A percentile compares a stretch with the other conserved stretches of the same genome.
Evolutionary conservation across 2,888 invertebrate species (phyloP).

Genomic region (Lithophane socia): DNA sequence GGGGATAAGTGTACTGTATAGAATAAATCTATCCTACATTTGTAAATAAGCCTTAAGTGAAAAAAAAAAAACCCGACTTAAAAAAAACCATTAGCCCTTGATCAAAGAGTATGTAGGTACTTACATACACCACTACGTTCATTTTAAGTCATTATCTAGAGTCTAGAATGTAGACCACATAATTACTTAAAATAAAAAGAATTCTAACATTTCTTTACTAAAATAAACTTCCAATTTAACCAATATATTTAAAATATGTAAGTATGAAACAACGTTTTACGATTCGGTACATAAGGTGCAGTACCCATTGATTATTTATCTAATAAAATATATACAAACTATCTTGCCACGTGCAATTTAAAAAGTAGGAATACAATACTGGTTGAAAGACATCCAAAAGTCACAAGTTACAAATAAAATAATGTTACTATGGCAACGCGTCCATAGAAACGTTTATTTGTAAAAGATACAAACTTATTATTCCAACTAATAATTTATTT

Average conservation of each 20-base stretch:
- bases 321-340: too few species aligned
- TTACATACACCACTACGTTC: too few species aligned
- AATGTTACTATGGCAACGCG: conserved; percentile 61
- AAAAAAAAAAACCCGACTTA: too few species aligned
- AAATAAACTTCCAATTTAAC: not conserved
- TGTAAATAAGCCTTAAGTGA: too few species aligned
- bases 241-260: not conserved
- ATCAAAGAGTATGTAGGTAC: too few species aligned
- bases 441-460: conserved; percentile 62
- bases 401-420: conserved; percentile 25
- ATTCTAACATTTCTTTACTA: not conserved
- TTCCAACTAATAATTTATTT: conserved; percentile 27
- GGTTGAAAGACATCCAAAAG: not conserved
- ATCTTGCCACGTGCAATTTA: not conserved
- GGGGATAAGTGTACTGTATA: too few species aligned
- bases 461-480: conserved; percentile 16
- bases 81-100: too few species aligned
- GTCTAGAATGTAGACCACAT: too few species aligned
- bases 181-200: not conserved
- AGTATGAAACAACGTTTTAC: not conserved
- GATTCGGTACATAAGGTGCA: not conserved
- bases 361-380: not conserved
- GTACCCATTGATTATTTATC: not conserved
- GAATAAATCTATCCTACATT: too few species aligned
- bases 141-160: too few species aligned